A percentile compares a stretch with the other conserved stretches of the same genome.
Evolutionary conservation across 2,888 invertebrate species (phyloP).

Genomic region (Plebejus anna): DNA sequence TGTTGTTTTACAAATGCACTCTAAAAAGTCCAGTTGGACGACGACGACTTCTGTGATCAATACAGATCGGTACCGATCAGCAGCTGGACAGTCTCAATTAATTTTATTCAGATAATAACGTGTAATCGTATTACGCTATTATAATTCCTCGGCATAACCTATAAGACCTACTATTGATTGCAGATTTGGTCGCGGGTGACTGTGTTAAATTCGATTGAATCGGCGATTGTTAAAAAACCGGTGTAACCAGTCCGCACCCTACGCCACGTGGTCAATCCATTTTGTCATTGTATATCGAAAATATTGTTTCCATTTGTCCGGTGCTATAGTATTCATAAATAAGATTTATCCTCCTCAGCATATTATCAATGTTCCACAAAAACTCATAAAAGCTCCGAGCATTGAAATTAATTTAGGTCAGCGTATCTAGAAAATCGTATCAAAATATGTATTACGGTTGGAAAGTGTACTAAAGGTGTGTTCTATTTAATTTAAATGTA

Average conservation of each 20-base stretch:
- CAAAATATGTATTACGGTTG: constrained; percentile 16
- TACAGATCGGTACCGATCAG: constrained; percentile 10
- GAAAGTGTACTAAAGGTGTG: constrained; percentile 13
- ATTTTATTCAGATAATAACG: constrained; percentile 24
- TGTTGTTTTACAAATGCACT: constrained; percentile 4
- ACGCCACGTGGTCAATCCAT: constrained; percentile 72
- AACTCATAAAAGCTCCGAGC: constrained; percentile 14
- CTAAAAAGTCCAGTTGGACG: neutral
- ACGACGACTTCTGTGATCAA: constrained; percentile 12
- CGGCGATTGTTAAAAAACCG: constrained; percentile 70
- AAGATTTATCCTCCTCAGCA: constrained; percentile 45
- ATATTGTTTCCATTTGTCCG: constrained; percentile 65
- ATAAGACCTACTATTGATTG: constrained; percentile 25
- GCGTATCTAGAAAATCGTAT: constrained; percentile 38
- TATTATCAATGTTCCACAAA: constrained; percentile 4
- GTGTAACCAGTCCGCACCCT: constrained; percentile 64
- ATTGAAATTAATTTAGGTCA: constrained; percentile 17
- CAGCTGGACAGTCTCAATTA: constrained; percentile 28
- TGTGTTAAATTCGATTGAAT: constrained; percentile 68
- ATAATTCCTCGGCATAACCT: constrained; percentile 16
- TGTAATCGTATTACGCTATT: constrained; percentile 8
- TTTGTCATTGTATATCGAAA: constrained; percentile 68
- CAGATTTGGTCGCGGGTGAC: constrained; percentile 24
- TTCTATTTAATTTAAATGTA: constrained; percentile 10
- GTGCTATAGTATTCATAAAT: constrained; percentile 42